These are phyloP conservation scores for Capromys pilorides DNA, from an alignment of 2,797 vertebrate species.

Conservation along the genomic window DNA sequence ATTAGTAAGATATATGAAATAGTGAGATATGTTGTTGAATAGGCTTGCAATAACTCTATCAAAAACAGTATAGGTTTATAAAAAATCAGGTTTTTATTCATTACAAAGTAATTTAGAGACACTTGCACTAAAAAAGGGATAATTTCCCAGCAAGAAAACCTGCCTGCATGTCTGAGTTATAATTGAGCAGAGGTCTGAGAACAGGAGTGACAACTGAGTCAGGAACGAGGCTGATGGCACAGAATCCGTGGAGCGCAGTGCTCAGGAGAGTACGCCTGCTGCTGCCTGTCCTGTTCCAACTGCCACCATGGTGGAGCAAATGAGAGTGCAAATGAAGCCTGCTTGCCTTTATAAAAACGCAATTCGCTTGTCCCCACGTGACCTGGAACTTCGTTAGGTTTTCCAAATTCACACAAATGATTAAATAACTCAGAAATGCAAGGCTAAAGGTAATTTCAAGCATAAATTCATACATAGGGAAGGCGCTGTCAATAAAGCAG, in stretches of 20 bases:
- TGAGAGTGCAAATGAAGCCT: background rate
- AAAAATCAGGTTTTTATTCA: constrained; percentile 45
- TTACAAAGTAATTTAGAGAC: constrained; percentile 43
- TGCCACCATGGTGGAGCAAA: background rate
- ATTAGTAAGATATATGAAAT: background rate
- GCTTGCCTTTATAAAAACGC: background rate
- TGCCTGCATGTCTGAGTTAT: background rate
- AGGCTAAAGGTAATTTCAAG: constrained; percentile 52
- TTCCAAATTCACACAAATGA: background rate
- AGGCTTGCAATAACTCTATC: constrained; percentile 30
- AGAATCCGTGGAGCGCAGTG: background rate
- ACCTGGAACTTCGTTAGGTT: background rate
- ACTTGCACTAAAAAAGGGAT: background rate
- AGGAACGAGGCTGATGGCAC: background rate
- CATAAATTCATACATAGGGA: background rate
- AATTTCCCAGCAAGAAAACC: constrained; percentile 32
- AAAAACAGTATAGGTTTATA: constrained; percentile 18
- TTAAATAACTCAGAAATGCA: constrained; percentile 16
- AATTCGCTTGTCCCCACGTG: background rate
- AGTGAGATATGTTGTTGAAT: background rate
- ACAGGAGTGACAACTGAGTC: background rate
- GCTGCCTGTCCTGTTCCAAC: background rate
- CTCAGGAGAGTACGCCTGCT: background rate
- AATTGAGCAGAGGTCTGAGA: constrained; percentile 64
- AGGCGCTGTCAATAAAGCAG: constrained; percentile 66